Percentiles rank a stretch among this genome's conserved stretches.
phyloP scores from a whole-genome alignment of 2,888 invertebrate genomes.

The Poecilus cupreus region DNA sequence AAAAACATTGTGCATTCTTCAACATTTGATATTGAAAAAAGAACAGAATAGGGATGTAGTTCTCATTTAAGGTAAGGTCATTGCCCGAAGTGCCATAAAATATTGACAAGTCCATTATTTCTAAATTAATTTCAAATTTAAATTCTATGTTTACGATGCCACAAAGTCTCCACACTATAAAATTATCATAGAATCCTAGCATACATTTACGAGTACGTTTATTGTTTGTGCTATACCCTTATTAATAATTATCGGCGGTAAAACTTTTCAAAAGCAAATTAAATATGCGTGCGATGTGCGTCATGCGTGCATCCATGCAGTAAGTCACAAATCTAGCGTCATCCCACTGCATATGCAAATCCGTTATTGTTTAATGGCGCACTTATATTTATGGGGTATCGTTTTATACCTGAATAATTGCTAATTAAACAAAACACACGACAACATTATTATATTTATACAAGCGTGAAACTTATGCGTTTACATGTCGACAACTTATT shows the following conservation, averaged over 20 bases:
- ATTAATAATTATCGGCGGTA: constrained; percentile 2
- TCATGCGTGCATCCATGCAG: constrained; percentile 17
- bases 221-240: neutral
- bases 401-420: constrained; percentile 53
- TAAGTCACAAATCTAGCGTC: constrained; percentile 9
- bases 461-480: constrained; percentile 42
- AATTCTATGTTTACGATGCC: too few relatives aligned
- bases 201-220: neutral
- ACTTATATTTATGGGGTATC: constrained; percentile 48
- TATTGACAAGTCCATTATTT: too few relatives aligned
- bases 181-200: neutral
- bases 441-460: constrained; percentile 57
- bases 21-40: too few relatives aligned
- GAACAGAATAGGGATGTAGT: too few relatives aligned
- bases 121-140: too few relatives aligned
- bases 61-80: too few relatives aligned
- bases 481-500: constrained; percentile 51
- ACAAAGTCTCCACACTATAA: too few relatives aligned
- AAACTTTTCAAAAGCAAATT: neutral
- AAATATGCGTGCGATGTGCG: constrained; percentile 1
- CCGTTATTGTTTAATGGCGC: constrained; percentile 49
- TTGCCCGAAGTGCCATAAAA: too few relatives aligned
- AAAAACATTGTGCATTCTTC: too few relatives aligned
- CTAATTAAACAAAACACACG: constrained; percentile 52
- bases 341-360: constrained; percentile 49